A percentile compares a stretch with the other conserved stretches of the same genome.
Conservation (phyloP, 2,888 invertebrate species). For the Neoitamus cyanurus region DNA sequence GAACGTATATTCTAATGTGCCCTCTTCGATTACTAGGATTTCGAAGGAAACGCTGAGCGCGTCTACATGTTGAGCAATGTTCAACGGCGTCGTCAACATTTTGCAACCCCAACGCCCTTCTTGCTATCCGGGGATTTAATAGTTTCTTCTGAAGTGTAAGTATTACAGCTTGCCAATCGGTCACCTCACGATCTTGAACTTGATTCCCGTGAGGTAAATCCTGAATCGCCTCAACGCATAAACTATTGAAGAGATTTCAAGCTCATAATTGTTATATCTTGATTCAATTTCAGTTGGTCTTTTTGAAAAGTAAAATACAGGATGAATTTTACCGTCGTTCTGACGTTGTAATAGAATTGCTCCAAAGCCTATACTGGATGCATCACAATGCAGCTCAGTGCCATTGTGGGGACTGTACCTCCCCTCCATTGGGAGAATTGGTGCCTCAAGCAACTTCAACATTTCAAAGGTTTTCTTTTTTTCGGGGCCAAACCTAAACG, state of each 20-base stretch:
- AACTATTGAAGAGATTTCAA: constrained; percentile 56
- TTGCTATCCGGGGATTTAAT: constrained; percentile 53
- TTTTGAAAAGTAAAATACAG: constrained; percentile 57
- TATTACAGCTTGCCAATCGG: constrained; percentile 55
- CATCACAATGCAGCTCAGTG: constrained; percentile 59
- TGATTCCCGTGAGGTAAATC: constrained; percentile 55
- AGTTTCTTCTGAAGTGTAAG: constrained; percentile 53
- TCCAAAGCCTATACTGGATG: constrained; percentile 55
- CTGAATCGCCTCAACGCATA: constrained; percentile 56
- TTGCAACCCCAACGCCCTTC: constrained; percentile 53
- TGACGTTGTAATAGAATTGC: constrained; percentile 55
- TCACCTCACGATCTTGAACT: constrained; percentile 56
- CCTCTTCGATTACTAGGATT: constrained; percentile 42
- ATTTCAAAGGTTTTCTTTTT: constrained; percentile 47
- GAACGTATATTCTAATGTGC: constrained; percentile 48
- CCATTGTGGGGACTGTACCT: constrained; percentile 55
- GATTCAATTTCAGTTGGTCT: constrained; percentile 55
- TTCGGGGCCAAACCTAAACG: constrained; percentile 36
- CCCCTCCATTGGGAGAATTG: constrained; percentile 58
- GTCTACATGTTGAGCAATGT: constrained; percentile 58
- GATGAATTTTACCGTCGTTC: constrained; percentile 55
- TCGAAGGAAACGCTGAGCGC: constrained; percentile 55
- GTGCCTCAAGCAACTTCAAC: constrained; percentile 51
- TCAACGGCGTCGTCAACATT: constrained; percentile 53
- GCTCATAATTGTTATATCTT: constrained; percentile 57